A percentile compares a stretch with the other conserved stretches of the same genome.
Evolutionary conservation across 1,140 invertebrate genomes (phyloP).

Genomic region (Habropoda laboriosa): DNA sequence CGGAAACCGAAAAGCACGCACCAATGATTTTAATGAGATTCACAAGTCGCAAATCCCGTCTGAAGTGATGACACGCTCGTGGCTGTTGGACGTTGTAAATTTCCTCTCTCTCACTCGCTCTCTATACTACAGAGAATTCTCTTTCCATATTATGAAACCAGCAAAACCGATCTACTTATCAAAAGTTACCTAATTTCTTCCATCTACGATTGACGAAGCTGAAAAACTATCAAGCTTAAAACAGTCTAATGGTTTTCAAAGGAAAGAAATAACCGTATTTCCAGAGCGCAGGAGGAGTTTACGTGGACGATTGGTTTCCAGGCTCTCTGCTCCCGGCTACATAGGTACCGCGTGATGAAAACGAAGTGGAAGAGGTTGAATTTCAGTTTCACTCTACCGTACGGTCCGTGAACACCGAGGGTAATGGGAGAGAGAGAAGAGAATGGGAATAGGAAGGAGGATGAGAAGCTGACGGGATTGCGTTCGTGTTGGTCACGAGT

Average conservation of each 20-base stretch:
- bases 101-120: too few species aligned
- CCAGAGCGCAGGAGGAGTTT: constrained; percentile 29
- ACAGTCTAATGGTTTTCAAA: not conserved
- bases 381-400: constrained; percentile 63
- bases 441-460: constrained; percentile 57
- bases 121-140: too few species aligned
- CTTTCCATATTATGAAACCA: not conserved
- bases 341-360: constrained; percentile 50
- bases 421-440: constrained; percentile 43
- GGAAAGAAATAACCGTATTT: not conserved
- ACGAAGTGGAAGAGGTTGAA: constrained; percentile 66
- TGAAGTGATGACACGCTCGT: constrained; percentile 67
- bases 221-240: too few species aligned
- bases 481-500: constrained; percentile 66
- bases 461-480: constrained; percentile 65
- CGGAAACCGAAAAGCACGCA: constrained; percentile 75
- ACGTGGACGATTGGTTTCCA: constrained; percentile 43
- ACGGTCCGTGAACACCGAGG: constrained; percentile 41
- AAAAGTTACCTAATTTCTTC: not conserved
- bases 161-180: not conserved
- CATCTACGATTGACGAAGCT: not conserved
- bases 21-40: constrained; percentile 81
- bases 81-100: constrained; percentile 51
- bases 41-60: constrained; percentile 68
- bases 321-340: constrained; percentile 28